These are phyloP conservation scores for Misgurnus anguillicaudatus DNA, from an alignment of 2,113 vertebrate genomes.

Conservation along the genomic window DNA sequence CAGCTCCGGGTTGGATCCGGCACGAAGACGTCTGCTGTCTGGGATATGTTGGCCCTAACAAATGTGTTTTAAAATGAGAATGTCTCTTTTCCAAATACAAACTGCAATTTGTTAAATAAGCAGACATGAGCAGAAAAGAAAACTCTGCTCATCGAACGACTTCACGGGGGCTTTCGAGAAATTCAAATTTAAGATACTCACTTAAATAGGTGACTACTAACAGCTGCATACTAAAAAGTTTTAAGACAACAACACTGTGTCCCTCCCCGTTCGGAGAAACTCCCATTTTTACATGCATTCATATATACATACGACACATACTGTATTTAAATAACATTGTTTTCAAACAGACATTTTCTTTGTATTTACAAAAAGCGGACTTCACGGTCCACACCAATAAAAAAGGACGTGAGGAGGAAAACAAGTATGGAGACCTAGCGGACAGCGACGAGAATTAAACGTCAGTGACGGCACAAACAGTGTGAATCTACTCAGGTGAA, in stretches of 20 bases:
- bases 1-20: no score
- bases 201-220: slow-evolving; percentile 12
- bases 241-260: slow-evolving; percentile 18
- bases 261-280: slow-evolving; percentile 25
- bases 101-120: no score
- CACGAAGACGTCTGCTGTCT: no score
- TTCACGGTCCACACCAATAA: slow-evolving; percentile 14
- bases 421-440: slow-evolving; percentile 1
- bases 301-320: slow-evolving; percentile 70
- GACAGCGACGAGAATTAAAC: slow-evolving; percentile 12
- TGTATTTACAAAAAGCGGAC: slow-evolving; percentile 57
- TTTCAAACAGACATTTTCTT: slow-evolving; percentile 74
- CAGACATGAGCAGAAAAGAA: background rate
- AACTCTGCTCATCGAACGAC: background rate
- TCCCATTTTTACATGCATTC: slow-evolving; percentile 42
- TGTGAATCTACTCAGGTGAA: slow-evolving; percentile 58
- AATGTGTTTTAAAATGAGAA: no score
- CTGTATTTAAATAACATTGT: slow-evolving; percentile 81
- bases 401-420: slow-evolving; percentile 19
- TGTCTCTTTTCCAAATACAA: no score
- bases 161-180: slow-evolving; percentile 19
- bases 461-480: slow-evolving; percentile 60
- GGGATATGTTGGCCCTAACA: no score
- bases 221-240: background rate
- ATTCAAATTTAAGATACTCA: background rate